Evolutionary conservation across 2,797 vertebrate species (phyloP).

Genomic region (Neomorphus geoffroyi): DNA sequence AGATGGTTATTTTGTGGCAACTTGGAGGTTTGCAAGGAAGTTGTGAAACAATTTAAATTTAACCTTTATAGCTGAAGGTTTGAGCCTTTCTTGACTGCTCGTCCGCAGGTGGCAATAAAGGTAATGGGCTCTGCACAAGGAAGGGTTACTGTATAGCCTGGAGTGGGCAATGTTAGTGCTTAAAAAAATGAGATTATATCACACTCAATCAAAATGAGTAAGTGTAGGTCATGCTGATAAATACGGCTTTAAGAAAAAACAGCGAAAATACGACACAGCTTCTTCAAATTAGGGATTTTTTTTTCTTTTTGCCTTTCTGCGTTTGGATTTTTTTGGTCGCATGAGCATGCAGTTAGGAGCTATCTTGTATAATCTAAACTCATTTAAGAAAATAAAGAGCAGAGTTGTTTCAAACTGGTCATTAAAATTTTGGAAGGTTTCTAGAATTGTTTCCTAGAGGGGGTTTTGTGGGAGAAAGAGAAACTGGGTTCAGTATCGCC

Average conservation of each 20-base stretch:
- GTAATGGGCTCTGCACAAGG: not conserved
- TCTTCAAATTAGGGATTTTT: conserved; percentile 36
- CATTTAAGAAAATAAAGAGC: not conserved
- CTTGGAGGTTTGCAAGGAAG: not conserved
- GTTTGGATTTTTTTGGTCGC: conserved; percentile 3
- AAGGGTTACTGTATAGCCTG: not conserved
- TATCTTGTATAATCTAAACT: conserved; percentile 45
- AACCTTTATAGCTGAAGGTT: not conserved
- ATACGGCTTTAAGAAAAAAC: conserved; percentile 39
- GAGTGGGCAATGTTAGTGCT: not conserved
- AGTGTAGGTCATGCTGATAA: not conserved
- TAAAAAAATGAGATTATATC: conserved; percentile 20
- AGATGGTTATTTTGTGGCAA: not conserved
- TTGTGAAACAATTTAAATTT: not conserved
- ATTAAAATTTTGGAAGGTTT: not conserved
- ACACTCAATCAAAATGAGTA: not conserved
- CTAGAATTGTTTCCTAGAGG: not conserved
- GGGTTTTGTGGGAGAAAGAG: not conserved
- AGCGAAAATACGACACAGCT: not conserved
- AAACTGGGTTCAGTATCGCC: not conserved
- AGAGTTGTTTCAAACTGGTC: not conserved
- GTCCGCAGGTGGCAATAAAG: not conserved
- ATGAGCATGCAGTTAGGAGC: not conserved
- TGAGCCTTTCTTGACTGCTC: not conserved
- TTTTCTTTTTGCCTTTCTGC: conserved; percentile 21